phyloP scores from a whole-genome alignment of 2,888 invertebrate genomes.

The Agrotis ipsilon region DNA sequence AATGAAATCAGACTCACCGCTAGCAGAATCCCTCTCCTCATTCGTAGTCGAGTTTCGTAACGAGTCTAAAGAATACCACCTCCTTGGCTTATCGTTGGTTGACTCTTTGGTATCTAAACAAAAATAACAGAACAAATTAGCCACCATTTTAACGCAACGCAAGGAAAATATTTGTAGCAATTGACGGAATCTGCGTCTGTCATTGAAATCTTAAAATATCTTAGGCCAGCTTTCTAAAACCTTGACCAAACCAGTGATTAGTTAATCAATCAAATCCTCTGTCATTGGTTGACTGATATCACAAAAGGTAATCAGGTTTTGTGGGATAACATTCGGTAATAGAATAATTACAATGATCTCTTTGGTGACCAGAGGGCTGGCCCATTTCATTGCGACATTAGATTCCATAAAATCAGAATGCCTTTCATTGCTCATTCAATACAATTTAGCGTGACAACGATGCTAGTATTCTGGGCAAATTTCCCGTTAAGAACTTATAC shows the following conservation, averaged over 20 bases:
- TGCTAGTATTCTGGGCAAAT: too few relatives aligned
- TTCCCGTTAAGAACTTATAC: too few relatives aligned
- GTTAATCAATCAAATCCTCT: constrained; percentile 5
- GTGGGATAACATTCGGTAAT: too few relatives aligned
- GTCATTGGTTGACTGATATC: background rate
- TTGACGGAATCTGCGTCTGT: constrained; percentile 24
- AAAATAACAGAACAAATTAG: constrained; percentile 48
- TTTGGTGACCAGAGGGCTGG: too few relatives aligned
- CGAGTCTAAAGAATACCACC: constrained; percentile 89
- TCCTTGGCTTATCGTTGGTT: constrained; percentile 75
- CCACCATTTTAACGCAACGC: constrained; percentile 20
- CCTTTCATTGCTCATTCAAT: too few relatives aligned
- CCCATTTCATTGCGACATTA: too few relatives aligned
- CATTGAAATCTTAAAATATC: constrained; percentile 30
- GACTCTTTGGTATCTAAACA: constrained; percentile 85
- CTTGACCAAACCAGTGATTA: constrained; percentile 26
- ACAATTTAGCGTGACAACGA: too few relatives aligned
- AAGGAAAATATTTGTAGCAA: background rate
- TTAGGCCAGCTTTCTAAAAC: constrained; percentile 26
- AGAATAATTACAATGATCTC: too few relatives aligned
- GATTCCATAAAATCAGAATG: too few relatives aligned
- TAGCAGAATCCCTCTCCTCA: constrained; percentile 87
- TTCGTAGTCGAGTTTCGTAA: constrained; percentile 81
- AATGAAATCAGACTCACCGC: constrained; percentile 75
- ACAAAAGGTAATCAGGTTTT: too few relatives aligned